Percentiles rank a stretch among this genome's conserved stretches.
phyloP scores from a whole-genome alignment of 2,113 vertebrate species.

The Donacobius atricapilla region DNA sequence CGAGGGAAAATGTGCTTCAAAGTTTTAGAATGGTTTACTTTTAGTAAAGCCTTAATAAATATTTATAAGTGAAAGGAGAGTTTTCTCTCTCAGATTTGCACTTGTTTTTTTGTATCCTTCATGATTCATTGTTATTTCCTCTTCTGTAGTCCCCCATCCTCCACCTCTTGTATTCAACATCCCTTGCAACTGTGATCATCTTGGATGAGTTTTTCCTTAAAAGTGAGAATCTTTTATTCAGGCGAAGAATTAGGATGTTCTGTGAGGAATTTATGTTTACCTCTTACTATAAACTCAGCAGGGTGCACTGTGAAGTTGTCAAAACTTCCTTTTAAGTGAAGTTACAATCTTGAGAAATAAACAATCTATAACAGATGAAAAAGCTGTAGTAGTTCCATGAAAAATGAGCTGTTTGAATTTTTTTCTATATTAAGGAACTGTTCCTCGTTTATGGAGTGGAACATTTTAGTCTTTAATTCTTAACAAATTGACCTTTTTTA shows the following conservation, averaged over 20 bases:
- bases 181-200: background rate
- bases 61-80: background rate
- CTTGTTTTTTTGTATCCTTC: background rate
- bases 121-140: background rate
- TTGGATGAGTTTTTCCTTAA: background rate
- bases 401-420: background rate
- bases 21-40: background rate
- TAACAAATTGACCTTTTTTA: constrained; percentile 54
- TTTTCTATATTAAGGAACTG: constrained; percentile 33
- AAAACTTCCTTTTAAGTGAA: background rate
- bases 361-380: background rate
- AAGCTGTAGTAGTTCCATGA: background rate
- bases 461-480: constrained; percentile 51
- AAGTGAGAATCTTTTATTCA: background rate
- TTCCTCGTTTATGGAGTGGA: constrained; percentile 27
- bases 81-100: background rate
- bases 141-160: background rate
- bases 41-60: background rate
- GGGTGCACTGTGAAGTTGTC: fast-evolving
- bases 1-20: background rate
- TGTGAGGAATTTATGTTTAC: background rate
- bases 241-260: background rate
- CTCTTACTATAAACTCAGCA: background rate
- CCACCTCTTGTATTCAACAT: background rate
- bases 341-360: background rate